phyloP scores from a whole-genome alignment of 2,113 vertebrate genomes.

The Forbesichthys agassizii region DNA sequence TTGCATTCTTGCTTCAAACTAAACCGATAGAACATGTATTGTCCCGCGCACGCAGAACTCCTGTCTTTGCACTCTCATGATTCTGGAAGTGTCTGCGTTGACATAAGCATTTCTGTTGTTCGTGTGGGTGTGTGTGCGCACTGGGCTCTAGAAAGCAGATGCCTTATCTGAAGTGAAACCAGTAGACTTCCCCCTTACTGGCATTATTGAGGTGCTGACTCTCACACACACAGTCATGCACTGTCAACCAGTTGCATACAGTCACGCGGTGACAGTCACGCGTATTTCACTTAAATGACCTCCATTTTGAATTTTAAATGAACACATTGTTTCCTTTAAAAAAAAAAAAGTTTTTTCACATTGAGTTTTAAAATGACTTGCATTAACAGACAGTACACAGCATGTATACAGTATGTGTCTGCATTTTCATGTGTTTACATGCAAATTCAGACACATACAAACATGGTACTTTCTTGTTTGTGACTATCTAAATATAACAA shows the following conservation, averaged over 20 bases:
- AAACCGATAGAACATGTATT: too few species aligned
- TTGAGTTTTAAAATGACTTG: too few species aligned
- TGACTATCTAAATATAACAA: neutral
- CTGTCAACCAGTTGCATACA: neutral
- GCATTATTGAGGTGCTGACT: conserved; percentile 44
- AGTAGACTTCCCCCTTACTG: conserved; percentile 59
- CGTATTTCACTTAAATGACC: neutral
- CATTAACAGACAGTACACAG: too few species aligned
- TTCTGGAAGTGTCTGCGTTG: neutral
- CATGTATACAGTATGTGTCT: too few species aligned
- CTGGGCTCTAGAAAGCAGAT: too few species aligned
- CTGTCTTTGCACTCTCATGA: neutral
- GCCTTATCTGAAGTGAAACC: conserved; percentile 59
- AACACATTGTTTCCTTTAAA: too few species aligned
- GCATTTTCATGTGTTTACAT: too few species aligned
- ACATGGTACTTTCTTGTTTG: neutral
- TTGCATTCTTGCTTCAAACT: conserved; percentile 3
- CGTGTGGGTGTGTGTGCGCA: neutral
- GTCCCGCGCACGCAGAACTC: neutral
- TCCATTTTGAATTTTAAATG: too few species aligned
- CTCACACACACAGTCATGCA: neutral
- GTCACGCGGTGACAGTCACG: conserved; percentile 29
- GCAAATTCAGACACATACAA: too few species aligned
- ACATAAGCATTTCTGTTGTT: neutral
- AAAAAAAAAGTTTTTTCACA: too few species aligned